phyloP scores from a whole-genome alignment of 2,888 invertebrate genomes.

The Caenorhabditis japonica region DNA sequence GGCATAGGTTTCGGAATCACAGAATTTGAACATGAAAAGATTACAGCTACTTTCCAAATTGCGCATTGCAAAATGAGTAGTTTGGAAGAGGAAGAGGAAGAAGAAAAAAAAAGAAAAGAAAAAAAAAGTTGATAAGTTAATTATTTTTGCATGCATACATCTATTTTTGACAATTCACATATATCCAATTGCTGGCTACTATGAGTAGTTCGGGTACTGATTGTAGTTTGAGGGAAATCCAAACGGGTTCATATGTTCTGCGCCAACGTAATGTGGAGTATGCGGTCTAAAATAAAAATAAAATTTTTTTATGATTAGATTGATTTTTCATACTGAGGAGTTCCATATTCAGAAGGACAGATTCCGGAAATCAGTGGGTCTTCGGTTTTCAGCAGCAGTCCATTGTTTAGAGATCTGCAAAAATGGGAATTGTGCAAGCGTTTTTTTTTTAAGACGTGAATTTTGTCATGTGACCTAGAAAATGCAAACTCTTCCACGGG shows the following conservation, averaged over 20 bases:
- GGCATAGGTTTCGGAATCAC: slow-evolving; percentile 20
- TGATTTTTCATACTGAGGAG: slow-evolving; percentile 21
- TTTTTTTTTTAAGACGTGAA: too few species aligned
- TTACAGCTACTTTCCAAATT: slow-evolving; percentile 4
- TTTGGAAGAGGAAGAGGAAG: too few species aligned
- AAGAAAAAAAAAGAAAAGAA: not conserved
- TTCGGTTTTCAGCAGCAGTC: slow-evolving; percentile 32
- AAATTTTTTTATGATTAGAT: too few species aligned
- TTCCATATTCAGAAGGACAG: slow-evolving; percentile 9
- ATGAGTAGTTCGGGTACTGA: slow-evolving; percentile 24
- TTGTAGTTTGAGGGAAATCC: not conserved
- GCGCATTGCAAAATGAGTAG: too few species aligned
- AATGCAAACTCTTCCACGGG: too few species aligned
- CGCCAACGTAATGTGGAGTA: slow-evolving; percentile 20
- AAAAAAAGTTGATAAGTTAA: not conserved
- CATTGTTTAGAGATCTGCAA: slow-evolving; percentile 26
- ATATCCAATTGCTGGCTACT: too few species aligned
- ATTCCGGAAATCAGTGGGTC: slow-evolving; percentile 30
- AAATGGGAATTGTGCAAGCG: not conserved
- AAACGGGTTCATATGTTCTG: slow-evolving; percentile 11
- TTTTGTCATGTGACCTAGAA: too few species aligned
- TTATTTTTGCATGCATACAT: too few species aligned
- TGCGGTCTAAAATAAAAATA: slow-evolving; percentile 37
- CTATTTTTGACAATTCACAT: too few species aligned
- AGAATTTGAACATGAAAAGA: slow-evolving; percentile 37